A percentile compares a stretch with the other conserved stretches of the same genome.
These are phyloP conservation scores for Apoderus coryli DNA, from an alignment of 2,888 invertebrate genomes.

Conservation along the genomic window DNA sequence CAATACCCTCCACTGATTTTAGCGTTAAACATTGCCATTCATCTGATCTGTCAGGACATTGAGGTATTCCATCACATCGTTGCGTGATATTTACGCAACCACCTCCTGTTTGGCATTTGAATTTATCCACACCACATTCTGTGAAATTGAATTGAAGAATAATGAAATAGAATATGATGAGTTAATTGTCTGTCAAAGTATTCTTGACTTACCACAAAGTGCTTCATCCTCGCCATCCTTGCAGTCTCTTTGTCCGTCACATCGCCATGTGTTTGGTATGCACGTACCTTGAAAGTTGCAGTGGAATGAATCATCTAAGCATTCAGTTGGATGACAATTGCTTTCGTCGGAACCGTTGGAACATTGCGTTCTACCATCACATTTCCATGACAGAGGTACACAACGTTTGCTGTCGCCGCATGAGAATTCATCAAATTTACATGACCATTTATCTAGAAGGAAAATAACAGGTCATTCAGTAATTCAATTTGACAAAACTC, in stretches of 20 bases:
- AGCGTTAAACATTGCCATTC: slow-evolving; percentile 41
- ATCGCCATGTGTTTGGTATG: slow-evolving; percentile 41
- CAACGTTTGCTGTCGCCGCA: slow-evolving; percentile 36
- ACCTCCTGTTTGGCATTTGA: slow-evolving; percentile 42
- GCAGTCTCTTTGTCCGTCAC: slow-evolving; percentile 44
- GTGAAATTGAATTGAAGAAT: no score
- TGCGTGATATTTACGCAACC: slow-evolving; percentile 39
- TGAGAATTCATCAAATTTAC: slow-evolving; percentile 40
- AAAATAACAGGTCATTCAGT: background rate
- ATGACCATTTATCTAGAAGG: slow-evolving; percentile 30
- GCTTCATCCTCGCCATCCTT: slow-evolving; percentile 42
- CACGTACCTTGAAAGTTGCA: slow-evolving; percentile 44
- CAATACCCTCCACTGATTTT: slow-evolving; percentile 14
- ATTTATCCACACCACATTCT: slow-evolving; percentile 40
- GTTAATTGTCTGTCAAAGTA: slow-evolving; percentile 1
- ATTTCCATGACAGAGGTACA: slow-evolving; percentile 42
- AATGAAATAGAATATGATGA: background rate
- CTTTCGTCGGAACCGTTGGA: slow-evolving; percentile 40
- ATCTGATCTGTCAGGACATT: slow-evolving; percentile 47
- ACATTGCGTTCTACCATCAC: slow-evolving; percentile 43
- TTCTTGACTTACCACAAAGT: slow-evolving; percentile 32
- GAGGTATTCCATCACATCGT: slow-evolving; percentile 42
- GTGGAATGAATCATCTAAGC: slow-evolving; percentile 38
- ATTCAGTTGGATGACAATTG: slow-evolving; percentile 35
- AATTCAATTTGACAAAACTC: no score